Base-by-base conservation (phyloP, 2,797 vertebrate genomes). In the Monodelphis domestica region DNA sequence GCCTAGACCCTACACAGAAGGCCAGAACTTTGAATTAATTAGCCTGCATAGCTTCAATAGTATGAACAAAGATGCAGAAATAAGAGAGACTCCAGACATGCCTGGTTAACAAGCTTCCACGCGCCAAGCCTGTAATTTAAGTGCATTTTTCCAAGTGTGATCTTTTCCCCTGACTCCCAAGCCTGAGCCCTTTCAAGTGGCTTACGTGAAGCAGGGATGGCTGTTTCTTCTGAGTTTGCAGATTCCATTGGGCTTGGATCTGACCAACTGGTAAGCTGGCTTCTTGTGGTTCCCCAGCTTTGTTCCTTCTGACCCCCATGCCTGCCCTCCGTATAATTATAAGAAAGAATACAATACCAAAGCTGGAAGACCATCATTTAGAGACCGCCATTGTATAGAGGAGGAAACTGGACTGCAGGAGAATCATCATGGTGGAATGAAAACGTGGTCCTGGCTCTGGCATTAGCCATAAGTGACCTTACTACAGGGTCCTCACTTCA, bases 181-280 rank as follows among this genome's bases (percentile, higher is more conserved):
- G 59, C 56, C 15, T 84, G 17, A 94, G 87, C 88, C 96, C 96
- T 97, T 96, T 95, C 87, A 95, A 95, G 95, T 97, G 95, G 33
- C 52, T 38, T n/a, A 89, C 92, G 90, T 54, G 87, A 63, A 51
- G 53, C 0, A 0, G 26, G 33, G n/a, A 3, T 53, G 91, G 53
- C 56, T 30, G 59, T 96, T 95, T 95, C 93, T 93, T 95, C 55
- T 88, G 87, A 59, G 17, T 53, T 53, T n/a, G 91, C 91, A 56
- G 53, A 88, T 55, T 90, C 54, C 54, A 21, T 89, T 3, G 9
- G 24, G 30, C 88, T 24, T 33, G 53, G 88, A 53, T 78, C 38
- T 78, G 38, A 78, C 70, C n/a, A 24, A 26, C 70, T 78, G 38
- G n/a, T 38, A 78, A 38, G 21, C 38, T 84, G 70, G 38, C 70